Percentiles rank a stretch among this genome's conserved stretches.
Conservation (phyloP, 2,797 vertebrate species). For the Amniataba percoides region DNA sequence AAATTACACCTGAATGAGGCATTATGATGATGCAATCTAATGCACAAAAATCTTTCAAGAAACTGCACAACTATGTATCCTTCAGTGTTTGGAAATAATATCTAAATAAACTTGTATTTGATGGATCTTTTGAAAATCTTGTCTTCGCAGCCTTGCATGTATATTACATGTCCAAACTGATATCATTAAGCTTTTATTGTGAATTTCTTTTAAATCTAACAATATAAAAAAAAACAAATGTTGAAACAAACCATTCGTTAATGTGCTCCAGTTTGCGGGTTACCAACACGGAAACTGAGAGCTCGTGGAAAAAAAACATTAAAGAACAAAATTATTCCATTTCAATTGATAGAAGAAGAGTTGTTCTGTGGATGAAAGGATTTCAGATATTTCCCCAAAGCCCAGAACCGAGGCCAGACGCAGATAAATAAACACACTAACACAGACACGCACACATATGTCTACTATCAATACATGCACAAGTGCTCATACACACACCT, state of each 20-base stretch:
- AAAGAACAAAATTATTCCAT: constrained; percentile 72
- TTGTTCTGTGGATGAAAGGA: constrained; percentile 69
- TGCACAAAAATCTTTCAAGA: constrained; percentile 2
- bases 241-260: constrained; percentile 41
- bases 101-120: neutral
- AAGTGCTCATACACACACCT: constrained; percentile 47
- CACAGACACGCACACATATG: constrained; percentile 37
- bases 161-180: constrained; percentile 9
- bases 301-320: constrained; percentile 50
- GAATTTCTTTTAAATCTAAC: constrained; percentile 26
- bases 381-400: constrained; percentile 71
- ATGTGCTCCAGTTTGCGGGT: constrained; percentile 41
- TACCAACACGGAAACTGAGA: constrained; percentile 52
- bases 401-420: constrained; percentile 55
- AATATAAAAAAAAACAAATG: constrained; percentile 19
- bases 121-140: neutral
- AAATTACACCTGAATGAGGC: neutral
- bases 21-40: constrained; percentile 14
- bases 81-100: constrained; percentile 24
- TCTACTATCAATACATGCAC: constrained; percentile 55
- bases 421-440: constrained; percentile 55
- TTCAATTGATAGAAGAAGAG: constrained; percentile 64
- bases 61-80: constrained; percentile 7
- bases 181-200: constrained; percentile 30
- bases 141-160: constrained; percentile 1